Percentiles rank a stretch among this genome's conserved stretches.
These are phyloP conservation scores for Ophion obscuratus DNA, from an alignment of 2,888 invertebrate genomes.

Conservation along the genomic window DNA sequence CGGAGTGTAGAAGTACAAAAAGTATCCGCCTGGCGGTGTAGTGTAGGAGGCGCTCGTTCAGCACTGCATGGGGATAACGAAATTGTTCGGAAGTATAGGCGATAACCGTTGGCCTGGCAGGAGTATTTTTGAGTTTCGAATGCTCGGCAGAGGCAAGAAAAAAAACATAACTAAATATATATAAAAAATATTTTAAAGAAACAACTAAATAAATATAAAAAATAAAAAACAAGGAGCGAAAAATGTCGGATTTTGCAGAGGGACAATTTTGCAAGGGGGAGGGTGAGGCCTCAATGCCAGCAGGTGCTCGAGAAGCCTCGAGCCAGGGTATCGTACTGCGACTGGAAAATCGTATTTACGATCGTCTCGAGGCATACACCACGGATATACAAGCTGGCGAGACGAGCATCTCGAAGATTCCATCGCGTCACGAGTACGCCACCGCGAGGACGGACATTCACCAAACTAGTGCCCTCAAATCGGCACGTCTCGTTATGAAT, in stretches of 20 bases:
- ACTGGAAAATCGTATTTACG: slow-evolving; percentile 64
- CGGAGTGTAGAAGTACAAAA: background rate
- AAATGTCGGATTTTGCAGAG: slow-evolving; percentile 52
- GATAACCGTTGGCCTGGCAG: background rate
- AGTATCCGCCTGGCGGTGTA: background rate
- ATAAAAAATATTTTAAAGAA: no score
- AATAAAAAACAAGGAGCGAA: slow-evolving; percentile 7
- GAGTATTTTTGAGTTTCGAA: background rate
- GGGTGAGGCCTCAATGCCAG: slow-evolving; percentile 56
- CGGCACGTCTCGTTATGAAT: slow-evolving; percentile 73
- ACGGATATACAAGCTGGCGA: slow-evolving; percentile 16
- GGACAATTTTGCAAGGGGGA: slow-evolving; percentile 58
- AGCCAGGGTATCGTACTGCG: slow-evolving; percentile 56
- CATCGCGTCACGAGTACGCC: background rate
- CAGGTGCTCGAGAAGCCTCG: slow-evolving; percentile 29
- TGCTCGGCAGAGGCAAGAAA: background rate
- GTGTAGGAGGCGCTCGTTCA: background rate
- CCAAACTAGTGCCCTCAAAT: slow-evolving; percentile 68
- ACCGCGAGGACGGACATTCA: slow-evolving; percentile 14
- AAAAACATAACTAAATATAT: background rate
- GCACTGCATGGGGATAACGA: background rate
- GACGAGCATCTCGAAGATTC: background rate
- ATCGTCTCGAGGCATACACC: slow-evolving; percentile 57
- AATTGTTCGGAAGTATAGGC: background rate
- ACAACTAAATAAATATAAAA: no score